phyloP scores from a whole-genome alignment of 2,113 vertebrate genomes.

The Zosterops japonicus region DNA sequence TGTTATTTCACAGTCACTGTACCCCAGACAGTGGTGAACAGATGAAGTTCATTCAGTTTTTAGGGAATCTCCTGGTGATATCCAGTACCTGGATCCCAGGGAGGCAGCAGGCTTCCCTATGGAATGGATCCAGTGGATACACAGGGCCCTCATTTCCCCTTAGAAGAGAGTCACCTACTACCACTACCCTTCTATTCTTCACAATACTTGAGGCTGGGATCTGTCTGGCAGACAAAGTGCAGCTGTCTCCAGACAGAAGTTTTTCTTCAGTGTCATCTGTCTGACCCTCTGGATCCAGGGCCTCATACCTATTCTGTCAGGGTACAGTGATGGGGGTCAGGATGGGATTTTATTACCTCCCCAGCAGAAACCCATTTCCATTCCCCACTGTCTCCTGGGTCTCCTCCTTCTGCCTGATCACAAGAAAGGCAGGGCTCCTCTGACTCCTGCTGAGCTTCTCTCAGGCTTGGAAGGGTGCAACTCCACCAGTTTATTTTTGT shows the following conservation, averaged over 20 bases:
- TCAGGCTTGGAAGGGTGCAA: neutral
- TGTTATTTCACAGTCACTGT: neutral
- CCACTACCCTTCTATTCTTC: neutral
- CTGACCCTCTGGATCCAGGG: neutral
- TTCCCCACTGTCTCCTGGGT: neutral
- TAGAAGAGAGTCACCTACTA: neutral
- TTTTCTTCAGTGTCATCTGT: neutral
- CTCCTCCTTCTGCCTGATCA: neutral
- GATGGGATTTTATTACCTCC: neutral
- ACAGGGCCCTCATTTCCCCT: neutral
- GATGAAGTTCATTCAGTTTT: neutral
- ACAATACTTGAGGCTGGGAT: neutral
- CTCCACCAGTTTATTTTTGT: neutral
- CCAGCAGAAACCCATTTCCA: neutral
- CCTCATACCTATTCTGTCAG: neutral
- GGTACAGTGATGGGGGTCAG: neutral
- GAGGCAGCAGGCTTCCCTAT: neutral
- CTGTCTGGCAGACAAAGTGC: neutral
- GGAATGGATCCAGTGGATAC: fast-evolving
- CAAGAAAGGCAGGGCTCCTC: neutral
- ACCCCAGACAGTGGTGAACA: neutral
- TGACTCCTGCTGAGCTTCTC: neutral
- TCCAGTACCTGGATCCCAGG: neutral
- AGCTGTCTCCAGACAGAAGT: neutral
- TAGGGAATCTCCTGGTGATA: neutral